Conservation (phyloP, 2,888 invertebrate species). For the Pammene fasciana region DNA sequence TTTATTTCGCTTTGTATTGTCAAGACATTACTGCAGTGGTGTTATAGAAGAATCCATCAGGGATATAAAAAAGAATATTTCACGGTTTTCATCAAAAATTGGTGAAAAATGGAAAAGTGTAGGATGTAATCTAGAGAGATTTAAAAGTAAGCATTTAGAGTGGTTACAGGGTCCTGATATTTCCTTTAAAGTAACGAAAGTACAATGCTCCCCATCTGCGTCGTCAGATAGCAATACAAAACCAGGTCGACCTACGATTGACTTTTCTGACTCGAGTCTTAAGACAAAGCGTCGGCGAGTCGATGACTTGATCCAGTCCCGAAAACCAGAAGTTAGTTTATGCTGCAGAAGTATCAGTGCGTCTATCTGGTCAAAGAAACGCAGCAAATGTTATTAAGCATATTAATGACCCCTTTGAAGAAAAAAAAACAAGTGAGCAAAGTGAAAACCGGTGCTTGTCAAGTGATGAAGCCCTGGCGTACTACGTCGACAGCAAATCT, state of each 20-base stretch:
- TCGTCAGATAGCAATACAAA: not conserved
- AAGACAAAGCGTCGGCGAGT: no score
- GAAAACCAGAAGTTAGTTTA: no score
- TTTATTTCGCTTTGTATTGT: not conserved
- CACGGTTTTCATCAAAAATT: not conserved
- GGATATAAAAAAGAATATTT: not conserved
- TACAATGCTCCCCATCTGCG: not conserved
- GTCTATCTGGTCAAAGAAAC: no score
- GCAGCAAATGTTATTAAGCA: no score
- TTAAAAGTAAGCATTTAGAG: not conserved
- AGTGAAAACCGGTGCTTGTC: not conserved
- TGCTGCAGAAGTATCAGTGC: no score
- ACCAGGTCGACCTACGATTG: conserved; percentile 1
- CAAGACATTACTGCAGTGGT: not conserved
- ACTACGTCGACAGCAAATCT: not conserved
- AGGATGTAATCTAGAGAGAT: not conserved
- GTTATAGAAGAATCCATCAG: not conserved
- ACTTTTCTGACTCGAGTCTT: no score
- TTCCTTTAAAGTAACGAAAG: not conserved
- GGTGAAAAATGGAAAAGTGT: not conserved
- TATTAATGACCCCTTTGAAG: no score
- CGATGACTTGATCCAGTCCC: no score
- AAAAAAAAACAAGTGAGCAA: no score
- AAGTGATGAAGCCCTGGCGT: not conserved
- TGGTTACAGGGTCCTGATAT: not conserved